Conservation (phyloP, 2,888 invertebrate species). For the Amorpha juglandis region DNA sequence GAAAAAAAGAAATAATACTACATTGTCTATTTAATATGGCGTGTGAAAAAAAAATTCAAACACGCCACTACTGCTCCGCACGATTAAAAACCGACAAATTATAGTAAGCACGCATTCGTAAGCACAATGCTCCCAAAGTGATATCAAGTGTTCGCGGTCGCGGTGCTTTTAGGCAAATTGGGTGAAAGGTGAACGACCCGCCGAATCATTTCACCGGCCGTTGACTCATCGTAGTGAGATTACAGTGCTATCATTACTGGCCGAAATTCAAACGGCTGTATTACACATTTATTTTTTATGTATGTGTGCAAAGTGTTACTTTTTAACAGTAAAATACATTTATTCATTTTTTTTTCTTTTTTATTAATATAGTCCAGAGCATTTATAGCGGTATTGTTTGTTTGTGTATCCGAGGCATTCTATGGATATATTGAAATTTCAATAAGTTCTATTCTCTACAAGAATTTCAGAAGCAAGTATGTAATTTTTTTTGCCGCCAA, state of each 20-base stretch:
- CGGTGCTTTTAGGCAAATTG: constrained; percentile 68
- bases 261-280: constrained; percentile 63
- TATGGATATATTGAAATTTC: background rate
- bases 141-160: constrained; percentile 54
- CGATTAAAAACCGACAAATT: constrained; percentile 27
- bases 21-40: constrained; percentile 19
- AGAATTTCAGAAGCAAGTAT: no score
- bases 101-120: constrained; percentile 24
- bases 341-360: constrained; percentile 3
- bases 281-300: constrained; percentile 31
- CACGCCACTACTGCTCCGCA: constrained; percentile 15
- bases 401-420: background rate
- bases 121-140: constrained; percentile 33
- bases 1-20: constrained; percentile 6
- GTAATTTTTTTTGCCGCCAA: no score
- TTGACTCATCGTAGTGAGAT: constrained; percentile 65
- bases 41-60: constrained; percentile 22
- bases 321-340: constrained; percentile 7
- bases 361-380: background rate
- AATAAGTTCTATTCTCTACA: no score
- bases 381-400: constrained; percentile 3
- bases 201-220: constrained; percentile 66
- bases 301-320: constrained; percentile 9
- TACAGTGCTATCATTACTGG: constrained; percentile 69
- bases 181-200: constrained; percentile 75